Conservation (phyloP, 2,797 vertebrate species). For the Neomorphus geoffroyi region DNA sequence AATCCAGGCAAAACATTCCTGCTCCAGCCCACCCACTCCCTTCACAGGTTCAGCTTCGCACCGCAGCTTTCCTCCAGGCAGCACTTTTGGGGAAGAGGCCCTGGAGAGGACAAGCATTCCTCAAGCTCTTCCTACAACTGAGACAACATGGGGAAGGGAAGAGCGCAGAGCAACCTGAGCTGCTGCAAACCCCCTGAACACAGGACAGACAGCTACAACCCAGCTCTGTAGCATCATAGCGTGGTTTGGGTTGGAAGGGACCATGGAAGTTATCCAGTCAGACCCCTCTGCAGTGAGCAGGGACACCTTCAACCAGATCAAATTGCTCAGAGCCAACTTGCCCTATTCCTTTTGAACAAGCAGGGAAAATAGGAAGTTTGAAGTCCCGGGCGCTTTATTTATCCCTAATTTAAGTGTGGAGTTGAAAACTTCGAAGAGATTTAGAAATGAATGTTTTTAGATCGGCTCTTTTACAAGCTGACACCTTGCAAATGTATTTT, state of each 20-base stretch:
- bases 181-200: not conserved
- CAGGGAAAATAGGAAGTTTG: not conserved
- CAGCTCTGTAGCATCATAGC: too few species aligned
- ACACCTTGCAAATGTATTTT: not conserved
- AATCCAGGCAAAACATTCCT: not conserved
- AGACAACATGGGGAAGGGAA: not conserved
- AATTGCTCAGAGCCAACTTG: too few species aligned
- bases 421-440: not conserved
- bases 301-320: too few species aligned
- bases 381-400: not conserved
- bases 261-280: too few species aligned
- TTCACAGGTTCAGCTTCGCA: fast-evolving
- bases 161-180: not conserved
- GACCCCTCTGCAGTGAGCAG: too few species aligned
- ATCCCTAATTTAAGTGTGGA: not conserved
- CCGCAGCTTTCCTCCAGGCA: not conserved
- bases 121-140: not conserved
- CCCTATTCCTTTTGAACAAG: not conserved
- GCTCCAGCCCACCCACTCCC: not conserved
- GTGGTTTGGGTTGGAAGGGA: too few species aligned
- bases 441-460: not conserved
- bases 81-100: not conserved
- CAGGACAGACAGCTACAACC: not conserved
- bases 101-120: fast-evolving
- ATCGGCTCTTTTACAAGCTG: not conserved